Conservation (phyloP, 1,140 invertebrate species). For the Riptortus pedestris region DNA sequence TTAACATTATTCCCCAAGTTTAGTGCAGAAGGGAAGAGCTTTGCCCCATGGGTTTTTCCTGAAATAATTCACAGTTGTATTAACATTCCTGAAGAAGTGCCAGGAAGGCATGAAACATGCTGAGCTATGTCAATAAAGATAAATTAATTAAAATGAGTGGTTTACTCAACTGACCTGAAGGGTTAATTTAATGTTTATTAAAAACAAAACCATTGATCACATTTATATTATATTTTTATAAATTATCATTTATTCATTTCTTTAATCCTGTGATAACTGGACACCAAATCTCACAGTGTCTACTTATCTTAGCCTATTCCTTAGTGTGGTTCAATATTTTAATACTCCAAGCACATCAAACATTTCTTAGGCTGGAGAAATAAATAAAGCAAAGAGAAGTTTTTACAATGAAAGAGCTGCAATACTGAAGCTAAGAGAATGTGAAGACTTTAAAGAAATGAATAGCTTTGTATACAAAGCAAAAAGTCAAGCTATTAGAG, state of each 20-base stretch:
- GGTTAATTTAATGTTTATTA: too few species aligned
- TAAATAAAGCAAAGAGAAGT: background rate
- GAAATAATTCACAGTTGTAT: too few species aligned
- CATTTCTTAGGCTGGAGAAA: background rate
- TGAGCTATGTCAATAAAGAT: too few species aligned
- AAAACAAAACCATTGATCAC: too few species aligned
- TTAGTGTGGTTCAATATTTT: background rate
- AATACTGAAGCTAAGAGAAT: background rate
- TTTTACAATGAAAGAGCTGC: background rate
- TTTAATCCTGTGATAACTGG: background rate
- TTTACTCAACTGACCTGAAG: too few species aligned
- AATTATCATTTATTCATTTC: background rate
- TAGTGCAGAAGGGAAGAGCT: too few species aligned
- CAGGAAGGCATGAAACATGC: too few species aligned
- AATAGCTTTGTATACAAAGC: background rate
- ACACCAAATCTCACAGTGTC: background rate
- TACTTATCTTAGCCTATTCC: background rate
- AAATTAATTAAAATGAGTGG: too few species aligned
- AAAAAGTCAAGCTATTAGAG: background rate
- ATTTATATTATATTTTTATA: background rate
- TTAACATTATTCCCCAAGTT: too few species aligned
- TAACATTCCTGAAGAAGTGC: too few species aligned
- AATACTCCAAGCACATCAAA: background rate
- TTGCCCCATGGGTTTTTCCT: too few species aligned
- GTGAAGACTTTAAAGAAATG: background rate